A percentile compares a stretch with the other conserved stretches of the same genome.
Evolutionary conservation across 2,888 invertebrate species (phyloP).

Genomic region (Drosophila atripex): DNA sequence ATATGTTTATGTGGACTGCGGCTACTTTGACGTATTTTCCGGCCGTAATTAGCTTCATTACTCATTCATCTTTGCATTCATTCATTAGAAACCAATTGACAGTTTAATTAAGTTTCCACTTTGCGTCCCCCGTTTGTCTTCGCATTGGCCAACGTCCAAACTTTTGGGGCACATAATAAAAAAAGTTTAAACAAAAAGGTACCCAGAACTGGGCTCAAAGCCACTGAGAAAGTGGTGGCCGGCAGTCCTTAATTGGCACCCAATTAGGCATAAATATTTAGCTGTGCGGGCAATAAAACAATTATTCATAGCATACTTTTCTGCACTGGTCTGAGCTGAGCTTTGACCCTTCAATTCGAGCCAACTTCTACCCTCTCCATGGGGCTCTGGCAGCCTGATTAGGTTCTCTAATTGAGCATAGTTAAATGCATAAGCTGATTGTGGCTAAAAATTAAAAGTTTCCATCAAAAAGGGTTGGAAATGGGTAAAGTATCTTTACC

Average conservation of each 20-base stretch:
- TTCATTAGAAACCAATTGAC: conserved; percentile 76
- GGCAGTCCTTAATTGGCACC: conserved; percentile 37
- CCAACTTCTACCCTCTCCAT: conserved; percentile 22
- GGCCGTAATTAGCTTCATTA: conserved; percentile 74
- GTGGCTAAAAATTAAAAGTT: conserved; percentile 23
- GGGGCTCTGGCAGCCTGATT: conserved; percentile 14
- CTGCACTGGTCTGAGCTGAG: conserved; percentile 20
- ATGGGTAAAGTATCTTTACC: not conserved
- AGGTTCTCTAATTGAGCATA: conserved; percentile 40
- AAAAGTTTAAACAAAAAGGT: conserved; percentile 41
- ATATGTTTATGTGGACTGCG: conserved; percentile 14
- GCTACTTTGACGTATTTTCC: conserved; percentile 48
- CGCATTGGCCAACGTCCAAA: conserved; percentile 21
- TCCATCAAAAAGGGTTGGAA: not conserved
- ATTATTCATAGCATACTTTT: conserved; percentile 39
- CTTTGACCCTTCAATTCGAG: conserved; percentile 16
- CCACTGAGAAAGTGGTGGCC: conserved; percentile 17
- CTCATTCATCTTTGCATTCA: conserved; percentile 73
- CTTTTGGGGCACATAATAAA: conserved; percentile 22
- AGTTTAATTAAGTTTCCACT: conserved; percentile 76
- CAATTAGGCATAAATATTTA: conserved; percentile 52
- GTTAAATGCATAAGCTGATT: conserved; percentile 44
- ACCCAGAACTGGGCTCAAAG: not conserved
- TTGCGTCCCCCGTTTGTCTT: conserved; percentile 25
- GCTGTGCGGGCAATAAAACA: conserved; percentile 41